A percentile compares a stretch with the other conserved stretches of the same genome.
phyloP scores from a whole-genome alignment of 1,140 invertebrate species.

The Drosophila pseudoobscura region DNA sequence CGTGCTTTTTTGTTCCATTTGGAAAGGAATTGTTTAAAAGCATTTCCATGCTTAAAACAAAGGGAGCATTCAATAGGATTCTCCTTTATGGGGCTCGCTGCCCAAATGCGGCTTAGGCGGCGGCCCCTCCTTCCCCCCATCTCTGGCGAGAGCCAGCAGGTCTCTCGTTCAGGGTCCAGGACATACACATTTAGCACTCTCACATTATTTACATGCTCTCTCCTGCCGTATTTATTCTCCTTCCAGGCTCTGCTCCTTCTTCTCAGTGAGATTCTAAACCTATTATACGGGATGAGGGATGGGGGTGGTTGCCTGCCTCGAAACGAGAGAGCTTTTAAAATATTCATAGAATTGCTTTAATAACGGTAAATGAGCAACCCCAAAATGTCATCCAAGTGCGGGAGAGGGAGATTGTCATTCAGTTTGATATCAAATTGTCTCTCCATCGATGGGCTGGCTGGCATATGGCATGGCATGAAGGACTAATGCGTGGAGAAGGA shows the following conservation, averaged over 20 bases:
- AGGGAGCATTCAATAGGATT: slow-evolving; percentile 60
- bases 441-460: slow-evolving; percentile 43
- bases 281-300: slow-evolving; percentile 39
- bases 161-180: slow-evolving; percentile 4
- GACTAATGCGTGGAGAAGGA: no score
- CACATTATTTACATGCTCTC: slow-evolving; percentile 61
- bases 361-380: slow-evolving; percentile 71
- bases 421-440: slow-evolving; percentile 63
- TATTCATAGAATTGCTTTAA: slow-evolving; percentile 81
- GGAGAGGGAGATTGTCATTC: neutral
- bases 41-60: slow-evolving; percentile 69
- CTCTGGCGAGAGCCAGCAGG: neutral
- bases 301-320: slow-evolving; percentile 1
- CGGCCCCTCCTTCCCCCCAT: neutral
- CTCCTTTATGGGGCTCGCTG: slow-evolving; percentile 55
- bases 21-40: slow-evolving; percentile 60
- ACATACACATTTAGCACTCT: slow-evolving; percentile 22
- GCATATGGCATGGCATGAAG: slow-evolving; percentile 1
- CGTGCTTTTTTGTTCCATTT: slow-evolving; percentile 37
- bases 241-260: slow-evolving; percentile 3
- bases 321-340: slow-evolving; percentile 68
- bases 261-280: slow-evolving; percentile 68
- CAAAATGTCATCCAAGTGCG: slow-evolving; percentile 29
- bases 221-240: slow-evolving; percentile 48
- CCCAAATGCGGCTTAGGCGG: slow-evolving; percentile 70